Evolutionary conservation across 2,797 vertebrate genomes (phyloP), one percentile per base, ranked within the genome.

Genomic region (Eidolon dupreanum): DNA sequence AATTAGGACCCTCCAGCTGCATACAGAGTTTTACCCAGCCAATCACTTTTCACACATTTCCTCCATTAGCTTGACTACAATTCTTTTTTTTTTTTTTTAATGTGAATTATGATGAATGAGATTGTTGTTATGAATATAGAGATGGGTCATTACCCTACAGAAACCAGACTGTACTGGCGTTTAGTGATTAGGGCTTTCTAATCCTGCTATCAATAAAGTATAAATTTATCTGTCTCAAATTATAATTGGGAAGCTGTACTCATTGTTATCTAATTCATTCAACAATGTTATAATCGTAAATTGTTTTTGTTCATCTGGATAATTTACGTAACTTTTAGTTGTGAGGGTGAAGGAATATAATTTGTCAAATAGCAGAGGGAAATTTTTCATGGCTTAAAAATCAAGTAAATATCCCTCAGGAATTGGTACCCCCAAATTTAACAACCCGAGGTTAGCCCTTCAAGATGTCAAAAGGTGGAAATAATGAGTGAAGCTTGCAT

Each of bases 11-110:
- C 97, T 98, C 94, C 98, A 98, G 97, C 98, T 98, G 97, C 96
- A 84, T 90, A 55, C 97, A 93, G 96, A 96, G 97, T 98, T 98
- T 97, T 98, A 98, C 98, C 97, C 97, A 95, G 96, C 98, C 98
- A 98, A 98, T 98, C 98, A 97, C 98, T 98, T 98, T 98, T 99
- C 99, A 99, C 99, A 99, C 99, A 20, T 99, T 98, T 97, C 98
- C 97, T 98, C 98, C 98, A 97, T 99, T 98, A 98, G 98, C 98
- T 98, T 98, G 98, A 98, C 98, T 97, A 94, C 96, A 96, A 77
- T 90, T 93, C 96, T 96, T 90, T 53, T 93, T 90, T 46, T 90
- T 46, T 96, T 97, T 97, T 97, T 97, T 97, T 82, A n/a, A 97
- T 98, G 93, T 97, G 98, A 98, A 98, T 99, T 98, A 98, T 98